A percentile compares a stretch with the other conserved stretches of the same genome.
Evolutionary conservation across 2,888 invertebrate genomes (phyloP).

Genomic region (Folsomia manolachei): DNA sequence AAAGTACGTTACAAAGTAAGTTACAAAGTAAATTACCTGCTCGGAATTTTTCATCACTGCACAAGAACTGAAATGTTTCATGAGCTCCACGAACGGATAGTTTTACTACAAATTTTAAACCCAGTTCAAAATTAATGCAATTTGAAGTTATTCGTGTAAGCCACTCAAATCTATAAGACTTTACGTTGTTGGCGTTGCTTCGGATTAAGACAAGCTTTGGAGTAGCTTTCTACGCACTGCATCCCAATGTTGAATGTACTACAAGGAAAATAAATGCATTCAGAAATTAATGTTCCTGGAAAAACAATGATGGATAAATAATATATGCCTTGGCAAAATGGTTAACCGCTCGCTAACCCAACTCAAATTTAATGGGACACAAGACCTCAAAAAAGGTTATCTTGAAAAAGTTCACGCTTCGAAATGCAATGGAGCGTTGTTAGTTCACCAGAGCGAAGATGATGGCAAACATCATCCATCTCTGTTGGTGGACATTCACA

Average conservation of each 20-base stretch:
- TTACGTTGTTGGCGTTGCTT: conserved; percentile 31
- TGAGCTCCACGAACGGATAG: conserved; percentile 36
- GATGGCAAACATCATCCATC: too few relatives aligned
- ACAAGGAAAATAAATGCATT: conserved; percentile 1
- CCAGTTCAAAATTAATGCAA: too few relatives aligned
- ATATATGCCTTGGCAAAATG: too few relatives aligned
- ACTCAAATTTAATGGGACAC: background rate
- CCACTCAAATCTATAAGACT: too few relatives aligned
- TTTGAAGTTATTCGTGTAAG: too few relatives aligned
- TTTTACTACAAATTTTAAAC: too few relatives aligned
- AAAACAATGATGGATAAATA: too few relatives aligned
- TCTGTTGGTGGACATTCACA: background rate
- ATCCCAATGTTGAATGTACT: conserved; percentile 40
- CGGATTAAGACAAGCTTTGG: conserved; percentile 34
- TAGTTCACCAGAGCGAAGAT: background rate
- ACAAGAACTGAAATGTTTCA: conserved; percentile 34
- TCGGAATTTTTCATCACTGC: conserved; percentile 39
- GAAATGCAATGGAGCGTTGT: background rate
- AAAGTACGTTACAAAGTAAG: too few relatives aligned
- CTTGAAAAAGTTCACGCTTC: background rate
- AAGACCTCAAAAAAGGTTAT: background rate
- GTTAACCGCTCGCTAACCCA: background rate
- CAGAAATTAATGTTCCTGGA: background rate
- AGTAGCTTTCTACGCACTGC: conserved; percentile 35
- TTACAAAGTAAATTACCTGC: too few relatives aligned